Conservation (phyloP, 2,888 invertebrate genomes). For the Acrobasis consociella region DNA sequence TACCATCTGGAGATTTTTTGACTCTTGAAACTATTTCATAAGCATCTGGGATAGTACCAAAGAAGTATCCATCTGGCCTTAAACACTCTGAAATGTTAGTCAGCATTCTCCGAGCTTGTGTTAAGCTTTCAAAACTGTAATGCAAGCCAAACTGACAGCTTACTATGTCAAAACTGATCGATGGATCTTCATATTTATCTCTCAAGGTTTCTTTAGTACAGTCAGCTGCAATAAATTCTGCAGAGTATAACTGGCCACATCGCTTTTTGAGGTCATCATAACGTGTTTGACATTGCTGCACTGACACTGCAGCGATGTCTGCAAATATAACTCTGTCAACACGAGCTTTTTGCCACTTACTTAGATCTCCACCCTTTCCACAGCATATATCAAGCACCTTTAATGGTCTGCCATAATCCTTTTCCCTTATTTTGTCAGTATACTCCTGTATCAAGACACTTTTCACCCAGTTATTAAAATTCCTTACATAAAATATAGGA, state of each 20-base stretch:
- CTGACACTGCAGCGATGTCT: conserved; percentile 96
- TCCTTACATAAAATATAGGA: conserved; percentile 95
- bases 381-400: conserved; percentile 96
- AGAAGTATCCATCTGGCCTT: conserved; percentile 95
- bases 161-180: conserved; percentile 92
- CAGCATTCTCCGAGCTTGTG: conserved; percentile 96
- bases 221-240: conserved; percentile 96
- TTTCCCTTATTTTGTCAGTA: conserved; percentile 85
- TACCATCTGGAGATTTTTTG: conserved; percentile 78
- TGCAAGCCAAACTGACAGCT: conserved; percentile 99
- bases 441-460: conserved; percentile 95
- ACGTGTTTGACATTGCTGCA: conserved; percentile 94
- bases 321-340: conserved; percentile 93
- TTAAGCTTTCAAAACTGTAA: conserved; percentile 95
- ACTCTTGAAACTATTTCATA: conserved; percentile 93
- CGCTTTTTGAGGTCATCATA: conserved; percentile 87
- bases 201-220: conserved; percentile 92
- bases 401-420: conserved; percentile 85
- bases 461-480: conserved; percentile 99
- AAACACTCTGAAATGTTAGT: conserved; percentile 96
- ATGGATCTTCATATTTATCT: conserved; percentile 89
- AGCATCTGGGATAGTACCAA: conserved; percentile 98
- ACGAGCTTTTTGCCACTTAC: conserved; percentile 95
- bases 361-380: conserved; percentile 98
- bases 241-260: conserved; percentile 84